Conservation (phyloP, 2,888 invertebrate genomes). For the Phaedon cochleariae region DNA sequence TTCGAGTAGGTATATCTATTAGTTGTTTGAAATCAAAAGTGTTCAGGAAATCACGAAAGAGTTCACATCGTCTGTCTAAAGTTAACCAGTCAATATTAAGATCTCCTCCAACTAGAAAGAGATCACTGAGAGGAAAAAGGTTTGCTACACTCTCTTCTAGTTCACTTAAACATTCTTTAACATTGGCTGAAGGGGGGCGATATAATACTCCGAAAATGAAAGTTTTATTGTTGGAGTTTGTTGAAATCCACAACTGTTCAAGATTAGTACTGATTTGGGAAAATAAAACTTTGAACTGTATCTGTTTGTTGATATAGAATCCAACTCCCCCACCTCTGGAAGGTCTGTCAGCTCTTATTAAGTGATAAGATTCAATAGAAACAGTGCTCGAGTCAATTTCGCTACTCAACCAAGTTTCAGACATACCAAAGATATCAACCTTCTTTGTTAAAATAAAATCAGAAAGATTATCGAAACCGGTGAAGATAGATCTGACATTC, state of each 20-base stretch:
- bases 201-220: not conserved
- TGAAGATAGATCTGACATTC: not conserved
- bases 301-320: not conserved
- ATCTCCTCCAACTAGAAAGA: not conserved
- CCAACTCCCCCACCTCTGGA: not conserved
- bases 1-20: not conserved
- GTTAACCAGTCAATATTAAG: not conserved
- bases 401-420: not conserved
- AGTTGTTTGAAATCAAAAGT: not conserved
- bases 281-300: not conserved
- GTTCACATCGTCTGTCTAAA: not conserved
- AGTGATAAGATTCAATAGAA: not conserved
- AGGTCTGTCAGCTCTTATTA: not conserved
- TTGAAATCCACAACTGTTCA: no score
- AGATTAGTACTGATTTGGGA: not conserved
- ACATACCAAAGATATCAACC: not conserved
- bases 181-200: not conserved
- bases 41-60: not conserved
- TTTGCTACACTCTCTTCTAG: not conserved
- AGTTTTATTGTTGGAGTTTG: not conserved
- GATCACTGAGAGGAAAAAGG: not conserved
- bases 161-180: not conserved
- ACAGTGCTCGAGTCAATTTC: not conserved
- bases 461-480: not conserved
- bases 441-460: not conserved